phyloP scores from a whole-genome alignment of 2,888 invertebrate species.

The Dasypogon diadema region DNA sequence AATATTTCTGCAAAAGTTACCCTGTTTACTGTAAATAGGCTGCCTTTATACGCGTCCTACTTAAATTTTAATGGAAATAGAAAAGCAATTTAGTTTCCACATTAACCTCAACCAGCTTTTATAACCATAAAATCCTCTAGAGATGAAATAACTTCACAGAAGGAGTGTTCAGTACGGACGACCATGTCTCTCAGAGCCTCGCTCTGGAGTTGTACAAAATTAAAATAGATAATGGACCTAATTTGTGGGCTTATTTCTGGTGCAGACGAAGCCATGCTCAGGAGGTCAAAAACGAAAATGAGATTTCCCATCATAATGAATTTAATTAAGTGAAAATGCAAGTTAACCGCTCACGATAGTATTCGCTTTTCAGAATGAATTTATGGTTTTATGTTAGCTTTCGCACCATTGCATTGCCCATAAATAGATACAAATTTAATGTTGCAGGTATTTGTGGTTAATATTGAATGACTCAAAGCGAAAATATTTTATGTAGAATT shows the following conservation, averaged over 20 bases:
- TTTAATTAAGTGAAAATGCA: constrained; percentile 26
- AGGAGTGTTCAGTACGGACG: not conserved
- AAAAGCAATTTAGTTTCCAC: constrained; percentile 27
- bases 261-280: not conserved
- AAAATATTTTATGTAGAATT: too few relatives aligned
- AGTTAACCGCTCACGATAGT: constrained; percentile 2
- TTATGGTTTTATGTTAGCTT: not conserved
- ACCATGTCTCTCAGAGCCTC: not conserved
- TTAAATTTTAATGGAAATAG: constrained; percentile 27
- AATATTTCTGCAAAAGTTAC: not conserved
- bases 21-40: not conserved
- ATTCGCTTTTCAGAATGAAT: not conserved
- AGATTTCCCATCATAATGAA: constrained; percentile 15
- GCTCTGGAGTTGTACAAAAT: not conserved
- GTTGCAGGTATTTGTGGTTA: too few relatives aligned
- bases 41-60: not conserved
- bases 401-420: too few relatives aligned
- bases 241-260: constrained; percentile 25
- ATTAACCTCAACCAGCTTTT: constrained; percentile 28
- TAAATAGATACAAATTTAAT: too few relatives aligned
- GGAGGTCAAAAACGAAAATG: not conserved
- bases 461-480: too few relatives aligned
- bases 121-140: not conserved
- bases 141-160: not conserved
- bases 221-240: constrained; percentile 37